These are phyloP conservation scores for Tyria jacobaeae DNA, from an alignment of 2,888 invertebrate species.

Conservation along the genomic window DNA sequence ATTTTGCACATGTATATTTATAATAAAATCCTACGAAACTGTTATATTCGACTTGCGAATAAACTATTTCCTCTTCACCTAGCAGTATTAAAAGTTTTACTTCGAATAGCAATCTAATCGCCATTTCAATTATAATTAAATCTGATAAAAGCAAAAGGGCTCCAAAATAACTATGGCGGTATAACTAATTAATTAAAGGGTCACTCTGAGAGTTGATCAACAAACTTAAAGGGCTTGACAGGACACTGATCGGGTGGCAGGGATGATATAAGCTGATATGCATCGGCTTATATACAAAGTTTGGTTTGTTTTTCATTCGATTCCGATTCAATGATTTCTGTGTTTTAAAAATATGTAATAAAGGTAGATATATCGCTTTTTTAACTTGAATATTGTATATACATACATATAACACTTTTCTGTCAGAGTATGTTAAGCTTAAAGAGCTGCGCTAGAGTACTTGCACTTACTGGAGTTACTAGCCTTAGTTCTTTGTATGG, in stretches of 20 bases:
- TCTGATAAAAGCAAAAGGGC: slow-evolving; percentile 1
- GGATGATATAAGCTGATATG: neutral
- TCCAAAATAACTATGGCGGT: slow-evolving; percentile 23
- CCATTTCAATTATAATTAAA: slow-evolving; percentile 10
- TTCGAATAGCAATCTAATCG: slow-evolving; percentile 5
- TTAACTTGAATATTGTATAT: too few relatives aligned
- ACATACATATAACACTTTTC: too few relatives aligned
- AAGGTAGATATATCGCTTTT: too few relatives aligned
- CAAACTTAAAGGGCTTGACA: slow-evolving; percentile 30
- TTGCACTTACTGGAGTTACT: too few relatives aligned
- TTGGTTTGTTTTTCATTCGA: neutral
- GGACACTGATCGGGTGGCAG: slow-evolving; percentile 14
- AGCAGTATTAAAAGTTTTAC: neutral
- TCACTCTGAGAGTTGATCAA: slow-evolving; percentile 35
- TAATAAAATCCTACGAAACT: too few relatives aligned
- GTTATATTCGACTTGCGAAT: neutral
- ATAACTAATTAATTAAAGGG: slow-evolving; percentile 47
- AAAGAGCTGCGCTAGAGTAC: too few relatives aligned
- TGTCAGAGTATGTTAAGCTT: too few relatives aligned
- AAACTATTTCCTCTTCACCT: neutral
- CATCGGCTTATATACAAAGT: neutral
- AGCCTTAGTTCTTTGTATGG: too few relatives aligned
- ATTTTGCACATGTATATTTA: too few relatives aligned
- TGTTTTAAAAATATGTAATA: too few relatives aligned
- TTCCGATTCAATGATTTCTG: neutral